These are phyloP conservation scores for Leptothorax acervorum DNA, from an alignment of 2,888 invertebrate genomes.

Conservation along the genomic window DNA sequence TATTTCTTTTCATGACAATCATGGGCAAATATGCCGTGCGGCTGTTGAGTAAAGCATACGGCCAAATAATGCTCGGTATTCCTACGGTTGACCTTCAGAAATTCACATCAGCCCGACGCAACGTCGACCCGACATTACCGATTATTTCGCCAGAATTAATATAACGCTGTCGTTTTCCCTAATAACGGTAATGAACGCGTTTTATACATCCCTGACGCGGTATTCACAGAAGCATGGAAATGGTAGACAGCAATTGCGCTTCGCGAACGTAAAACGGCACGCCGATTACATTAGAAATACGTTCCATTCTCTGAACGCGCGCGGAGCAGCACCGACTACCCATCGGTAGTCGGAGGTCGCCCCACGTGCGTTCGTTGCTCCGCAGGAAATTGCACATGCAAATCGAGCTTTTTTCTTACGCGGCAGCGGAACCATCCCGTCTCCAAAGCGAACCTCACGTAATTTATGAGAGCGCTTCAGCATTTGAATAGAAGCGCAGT, in stretches of 20 bases:
- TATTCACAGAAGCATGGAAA: conserved; percentile 64
- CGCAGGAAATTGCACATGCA: conserved; percentile 71
- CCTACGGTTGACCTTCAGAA: background rate
- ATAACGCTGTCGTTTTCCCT: conserved; percentile 72
- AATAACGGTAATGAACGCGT: conserved; percentile 73
- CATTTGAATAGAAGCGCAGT: conserved; percentile 44
- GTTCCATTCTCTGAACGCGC: conserved; percentile 64
- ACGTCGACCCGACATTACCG: conserved; percentile 65
- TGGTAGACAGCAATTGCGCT: conserved; percentile 66
- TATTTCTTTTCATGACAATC: background rate
- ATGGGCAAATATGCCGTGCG: background rate
- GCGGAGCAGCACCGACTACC: conserved; percentile 28
- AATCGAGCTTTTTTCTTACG: conserved; percentile 62
- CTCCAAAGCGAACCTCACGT: conserved; percentile 46
- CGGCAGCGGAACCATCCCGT: conserved; percentile 44
- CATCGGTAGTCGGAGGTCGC: conserved; percentile 48
- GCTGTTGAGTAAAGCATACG: background rate
- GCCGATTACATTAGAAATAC: conserved; percentile 70
- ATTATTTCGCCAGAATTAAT: conserved; percentile 76
- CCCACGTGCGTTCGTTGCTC: conserved; percentile 66
- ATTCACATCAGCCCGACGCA: conserved; percentile 28
- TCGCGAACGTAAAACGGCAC: conserved; percentile 58
- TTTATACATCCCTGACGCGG: conserved; percentile 64
- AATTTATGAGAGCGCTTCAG: conserved; percentile 48
- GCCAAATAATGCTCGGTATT: background rate